These are phyloP conservation scores for Platycnemis pennipes DNA, from an alignment of 2,888 invertebrate species.

Conservation along the genomic window DNA sequence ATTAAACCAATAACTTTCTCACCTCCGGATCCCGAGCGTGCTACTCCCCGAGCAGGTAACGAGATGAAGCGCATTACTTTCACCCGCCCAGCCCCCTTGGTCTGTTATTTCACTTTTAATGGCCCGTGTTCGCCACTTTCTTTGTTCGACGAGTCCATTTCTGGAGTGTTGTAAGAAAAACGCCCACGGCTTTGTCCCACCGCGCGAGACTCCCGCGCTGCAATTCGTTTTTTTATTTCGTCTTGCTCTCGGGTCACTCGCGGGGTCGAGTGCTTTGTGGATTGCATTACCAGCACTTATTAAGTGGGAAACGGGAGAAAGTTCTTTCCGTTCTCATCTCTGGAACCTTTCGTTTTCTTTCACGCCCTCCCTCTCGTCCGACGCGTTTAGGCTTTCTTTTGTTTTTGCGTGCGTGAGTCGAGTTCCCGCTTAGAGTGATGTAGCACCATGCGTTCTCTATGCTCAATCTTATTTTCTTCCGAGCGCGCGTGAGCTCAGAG, in stretches of 20 bases:
- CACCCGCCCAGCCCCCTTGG: constrained; percentile 7
- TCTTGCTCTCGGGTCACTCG: background rate
- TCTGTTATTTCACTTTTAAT: constrained; percentile 31
- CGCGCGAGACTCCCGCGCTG: background rate
- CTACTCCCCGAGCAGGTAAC: background rate
- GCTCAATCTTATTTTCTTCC: background rate
- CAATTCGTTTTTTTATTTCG: background rate
- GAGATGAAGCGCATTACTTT: constrained; percentile 21
- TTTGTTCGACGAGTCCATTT: background rate
- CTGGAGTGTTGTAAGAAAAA: background rate
- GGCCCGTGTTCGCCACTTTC: constrained; percentile 8
- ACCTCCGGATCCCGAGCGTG: constrained; percentile 26
- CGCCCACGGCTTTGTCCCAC: background rate
- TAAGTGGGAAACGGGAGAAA: background rate
- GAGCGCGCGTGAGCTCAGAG: background rate
- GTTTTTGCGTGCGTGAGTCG: background rate
- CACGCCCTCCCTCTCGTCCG: background rate
- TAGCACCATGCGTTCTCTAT: background rate
- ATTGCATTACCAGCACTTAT: constrained; percentile 4
- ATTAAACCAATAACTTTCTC: constrained; percentile 36
- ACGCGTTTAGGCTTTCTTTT: background rate
- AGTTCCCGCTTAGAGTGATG: background rate
- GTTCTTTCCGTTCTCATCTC: constrained; percentile 7
- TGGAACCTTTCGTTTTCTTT: background rate
- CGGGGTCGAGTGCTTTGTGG: background rate